Evolutionary conservation across 1,140 invertebrate genomes (phyloP).

Genomic region (Drosophila santomea): DNA sequence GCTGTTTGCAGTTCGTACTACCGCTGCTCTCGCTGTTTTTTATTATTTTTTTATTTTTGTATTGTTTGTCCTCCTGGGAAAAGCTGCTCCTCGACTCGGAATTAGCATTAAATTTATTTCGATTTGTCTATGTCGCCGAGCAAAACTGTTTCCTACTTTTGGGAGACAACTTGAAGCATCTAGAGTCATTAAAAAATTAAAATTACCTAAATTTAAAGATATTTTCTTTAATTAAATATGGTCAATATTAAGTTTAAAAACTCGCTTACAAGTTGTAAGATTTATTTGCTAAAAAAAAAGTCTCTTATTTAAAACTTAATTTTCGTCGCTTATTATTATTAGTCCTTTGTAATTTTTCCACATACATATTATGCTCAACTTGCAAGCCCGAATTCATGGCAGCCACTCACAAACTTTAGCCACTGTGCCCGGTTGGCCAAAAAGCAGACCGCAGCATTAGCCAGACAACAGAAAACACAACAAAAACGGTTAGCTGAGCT

Average conservation of each 20-base stretch:
- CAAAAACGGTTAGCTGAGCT: slow-evolving; percentile 46
- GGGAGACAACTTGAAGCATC: not conserved
- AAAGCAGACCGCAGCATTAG: slow-evolving; percentile 47
- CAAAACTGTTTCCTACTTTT: slow-evolving; percentile 9
- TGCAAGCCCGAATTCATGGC: too few relatives aligned
- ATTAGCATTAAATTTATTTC: slow-evolving; percentile 72
- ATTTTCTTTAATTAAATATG: too few relatives aligned
- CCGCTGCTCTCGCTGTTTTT: too few relatives aligned
- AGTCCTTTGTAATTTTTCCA: not conserved
- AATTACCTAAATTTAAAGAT: too few relatives aligned
- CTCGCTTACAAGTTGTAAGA: too few relatives aligned
- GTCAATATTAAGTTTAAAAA: too few relatives aligned
- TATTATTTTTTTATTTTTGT: not conserved
- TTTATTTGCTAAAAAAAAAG: too few relatives aligned
- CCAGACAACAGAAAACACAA: slow-evolving; percentile 15
- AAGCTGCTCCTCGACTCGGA: slow-evolving; percentile 21
- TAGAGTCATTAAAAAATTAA: not conserved
- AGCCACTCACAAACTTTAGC: not conserved
- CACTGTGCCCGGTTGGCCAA: slow-evolving; percentile 30
- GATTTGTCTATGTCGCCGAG: slow-evolving; percentile 45
- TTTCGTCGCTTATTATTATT: not conserved
- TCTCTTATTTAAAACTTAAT: not conserved
- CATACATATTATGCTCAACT: not conserved
- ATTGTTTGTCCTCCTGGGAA: slow-evolving; percentile 29
- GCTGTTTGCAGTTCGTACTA: slow-evolving; percentile 48